phyloP scores from a whole-genome alignment of 2,797 vertebrate species.

The Sebastes cheni region DNA sequence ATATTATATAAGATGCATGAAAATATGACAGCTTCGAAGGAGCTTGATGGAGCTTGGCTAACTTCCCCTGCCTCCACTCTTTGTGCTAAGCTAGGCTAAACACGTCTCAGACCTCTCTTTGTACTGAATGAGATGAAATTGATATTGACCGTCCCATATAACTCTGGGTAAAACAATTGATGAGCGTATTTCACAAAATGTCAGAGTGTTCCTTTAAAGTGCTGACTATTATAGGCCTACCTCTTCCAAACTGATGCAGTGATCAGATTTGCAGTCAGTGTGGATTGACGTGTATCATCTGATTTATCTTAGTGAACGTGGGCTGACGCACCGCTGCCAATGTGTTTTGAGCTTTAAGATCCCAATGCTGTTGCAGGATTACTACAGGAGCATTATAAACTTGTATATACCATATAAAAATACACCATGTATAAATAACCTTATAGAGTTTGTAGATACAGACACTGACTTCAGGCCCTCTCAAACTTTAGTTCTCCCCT shows the following conservation, averaged over 20 bases:
- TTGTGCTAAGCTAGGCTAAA: constrained; percentile 24
- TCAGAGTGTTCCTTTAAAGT: constrained; percentile 20
- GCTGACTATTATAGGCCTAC: neutral
- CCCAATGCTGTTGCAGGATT: neutral
- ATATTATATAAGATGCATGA: neutral
- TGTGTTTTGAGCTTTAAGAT: neutral
- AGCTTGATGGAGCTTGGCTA: neutral
- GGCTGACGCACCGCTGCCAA: too few relatives aligned
- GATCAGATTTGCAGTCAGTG: neutral
- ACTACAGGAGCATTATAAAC: neutral
- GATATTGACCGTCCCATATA: constrained; percentile 43
- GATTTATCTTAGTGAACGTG: neutral
- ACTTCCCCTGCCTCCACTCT: neutral
- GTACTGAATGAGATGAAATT: constrained; percentile 34
- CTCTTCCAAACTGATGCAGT: constrained; percentile 3
- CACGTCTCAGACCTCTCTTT: constrained; percentile 10
- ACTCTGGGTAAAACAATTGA: constrained; percentile 10
- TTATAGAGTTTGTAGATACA: neutral
- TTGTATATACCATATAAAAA: neutral
- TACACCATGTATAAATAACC: neutral
- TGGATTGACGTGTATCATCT: neutral
- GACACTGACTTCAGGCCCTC: neutral
- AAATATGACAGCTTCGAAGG: neutral
- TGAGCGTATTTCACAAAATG: constrained; percentile 27
- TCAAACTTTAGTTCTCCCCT: neutral